Base-by-base conservation (phyloP, 1,140 invertebrate species). In the Bombyx mandarina region DNA sequence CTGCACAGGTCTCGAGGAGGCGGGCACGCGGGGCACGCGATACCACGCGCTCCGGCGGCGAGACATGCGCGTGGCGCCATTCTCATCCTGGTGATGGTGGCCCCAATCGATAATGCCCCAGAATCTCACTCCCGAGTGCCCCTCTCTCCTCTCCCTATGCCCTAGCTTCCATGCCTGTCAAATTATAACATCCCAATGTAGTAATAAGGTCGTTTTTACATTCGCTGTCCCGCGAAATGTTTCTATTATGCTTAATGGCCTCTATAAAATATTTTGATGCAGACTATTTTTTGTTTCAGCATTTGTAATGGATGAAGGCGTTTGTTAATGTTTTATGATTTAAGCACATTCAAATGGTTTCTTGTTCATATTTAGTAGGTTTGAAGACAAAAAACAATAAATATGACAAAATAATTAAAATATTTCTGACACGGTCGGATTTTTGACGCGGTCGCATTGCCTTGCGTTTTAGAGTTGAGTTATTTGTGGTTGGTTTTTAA, bases 81-180 rank as follows among this genome's bases (percentile, higher is more conserved):
- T 47, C 61, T 61, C 58, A 53, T 54, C 61, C 72, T 77, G 77
- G 70, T 77, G 77, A 75, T 79, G 77, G 75, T 60, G 67, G 66
- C 65, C 65, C 63, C 64, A 79, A 86, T 86, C 83, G 80, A 86
- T 86, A 83, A 70, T 70, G 65, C 67, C 74, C 77, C 78, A 85
- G 78, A 80, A 85, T 85, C 82, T 75, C 69, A 68, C 71, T 66
- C 61, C 61, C 61, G 61, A 55, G 56, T 61, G 65, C 72, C 68
- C 69, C 79, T 74, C 70, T 71, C 73, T 69, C 73, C 66, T 72
- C 75, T 74, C 67, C 72, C 71, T 59, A 62, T 60, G 62, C 63
- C 63, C 61, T 66, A 66, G 58, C 66, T 65, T 54, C 65, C 65
- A 74, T 69, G 57, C 60, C 64, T 56, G 58, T 65, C 71, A 77